Conservation (phyloP, 2,113 vertebrate genomes). For the Leucopsar rothschildi region DNA sequence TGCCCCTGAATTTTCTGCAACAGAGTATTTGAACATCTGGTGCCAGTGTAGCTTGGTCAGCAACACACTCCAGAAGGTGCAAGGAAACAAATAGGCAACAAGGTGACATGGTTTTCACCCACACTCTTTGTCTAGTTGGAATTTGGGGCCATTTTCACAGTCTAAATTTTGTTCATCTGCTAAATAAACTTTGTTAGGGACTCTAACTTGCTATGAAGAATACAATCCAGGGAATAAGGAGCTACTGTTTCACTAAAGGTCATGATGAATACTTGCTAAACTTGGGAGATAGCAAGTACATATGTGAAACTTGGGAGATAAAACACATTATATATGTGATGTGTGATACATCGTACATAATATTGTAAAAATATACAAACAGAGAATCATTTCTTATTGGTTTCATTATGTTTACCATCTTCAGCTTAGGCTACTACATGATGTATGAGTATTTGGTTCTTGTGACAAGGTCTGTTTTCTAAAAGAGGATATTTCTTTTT, state of each 20-base stretch:
- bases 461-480: background rate
- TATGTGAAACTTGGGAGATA: background rate
- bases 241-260: background rate
- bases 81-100: background rate
- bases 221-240: background rate
- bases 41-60: too few relatives aligned
- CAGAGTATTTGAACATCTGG: background rate
- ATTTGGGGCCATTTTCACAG: background rate
- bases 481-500: conserved; percentile 24
- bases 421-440: background rate
- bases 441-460: background rate
- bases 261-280: background rate
- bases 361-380: background rate
- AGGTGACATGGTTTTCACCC: background rate
- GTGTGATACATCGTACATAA: accelerated
- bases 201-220: background rate
- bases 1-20: background rate
- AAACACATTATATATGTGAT: background rate
- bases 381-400: background rate
- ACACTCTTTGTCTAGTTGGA: background rate
- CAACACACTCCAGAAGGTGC: background rate
- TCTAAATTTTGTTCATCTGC: background rate
- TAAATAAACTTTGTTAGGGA: background rate
- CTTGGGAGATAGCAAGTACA: background rate
- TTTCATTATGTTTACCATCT: background rate